These are phyloP conservation scores for Burhinus bistriatus DNA, from an alignment of 2,113 vertebrate genomes.

Conservation along the genomic window DNA sequence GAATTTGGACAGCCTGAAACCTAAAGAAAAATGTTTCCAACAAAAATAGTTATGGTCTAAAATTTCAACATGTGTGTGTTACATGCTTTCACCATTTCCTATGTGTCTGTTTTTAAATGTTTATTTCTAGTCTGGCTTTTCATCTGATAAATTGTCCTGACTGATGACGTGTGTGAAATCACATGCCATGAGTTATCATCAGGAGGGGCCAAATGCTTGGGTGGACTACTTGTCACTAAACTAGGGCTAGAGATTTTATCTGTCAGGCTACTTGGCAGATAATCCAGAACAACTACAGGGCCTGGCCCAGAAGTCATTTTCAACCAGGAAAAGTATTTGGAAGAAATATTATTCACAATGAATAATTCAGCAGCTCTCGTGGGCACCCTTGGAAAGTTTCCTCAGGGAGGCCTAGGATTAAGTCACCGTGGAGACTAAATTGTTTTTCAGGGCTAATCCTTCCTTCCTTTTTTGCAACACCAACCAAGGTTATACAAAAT, in stretches of 20 bases:
- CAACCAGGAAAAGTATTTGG: not conserved
- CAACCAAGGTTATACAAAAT: not conserved
- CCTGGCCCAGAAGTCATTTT: not conserved
- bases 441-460: conserved; percentile 7
- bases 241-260: not conserved
- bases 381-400: conserved; percentile 25
- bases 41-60: not conserved
- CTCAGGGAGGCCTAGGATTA: conserved; percentile 6
- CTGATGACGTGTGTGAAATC: not conserved
- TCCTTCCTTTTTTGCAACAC: not conserved
- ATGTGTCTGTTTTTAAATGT: not conserved
- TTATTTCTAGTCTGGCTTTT: not conserved
- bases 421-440: not conserved
- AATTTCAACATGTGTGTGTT: accelerated
- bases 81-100: not conserved
- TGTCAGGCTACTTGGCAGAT: not conserved
- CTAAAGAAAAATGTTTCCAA: not conserved
- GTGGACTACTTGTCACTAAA: not conserved
- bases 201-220: not conserved
- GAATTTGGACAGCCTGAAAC: not conserved
- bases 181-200: not conserved
- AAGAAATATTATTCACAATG: conserved; percentile 22
- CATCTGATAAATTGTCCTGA: not conserved
- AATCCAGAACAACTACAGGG: not conserved
- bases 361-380: conserved; percentile 40